Evolutionary conservation across 2,113 vertebrate genomes (phyloP), one percentile per base, ranked within the genome.

Genomic region (Carettochelys insculpta): DNA sequence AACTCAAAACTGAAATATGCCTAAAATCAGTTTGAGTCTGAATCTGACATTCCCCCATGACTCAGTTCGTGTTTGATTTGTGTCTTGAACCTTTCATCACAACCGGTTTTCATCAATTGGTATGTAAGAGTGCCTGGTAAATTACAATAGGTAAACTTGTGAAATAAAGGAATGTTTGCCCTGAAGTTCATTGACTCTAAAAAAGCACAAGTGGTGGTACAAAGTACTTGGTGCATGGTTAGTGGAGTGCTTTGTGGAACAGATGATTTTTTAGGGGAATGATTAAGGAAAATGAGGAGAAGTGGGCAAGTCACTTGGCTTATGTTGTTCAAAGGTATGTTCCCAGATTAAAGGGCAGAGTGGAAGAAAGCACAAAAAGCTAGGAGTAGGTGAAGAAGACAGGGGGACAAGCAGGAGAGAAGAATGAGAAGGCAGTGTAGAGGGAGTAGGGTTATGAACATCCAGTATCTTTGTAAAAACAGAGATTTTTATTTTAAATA

Each of bases 141-240:
- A 90, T 91, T 68, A 83, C 88, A 68, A 87, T 93, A 96, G 93
- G 88, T 96, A 77, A 89, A 95, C 90, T 80, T 89, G 84, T 53
- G 84, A 96, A 58, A 94, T 52, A 93, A 91, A 75, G 41, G 41
- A 77, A 91, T 91, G 9, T 95, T 88, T 95, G 84, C 94, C 96
- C 92, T 77, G 90, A 29, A 94, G 95, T 90, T 8, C 7, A 8
- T 94, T 86, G 94, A 71, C 80, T 95, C 91, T 54, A n/a, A 89
- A 90, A 91, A 95, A 68, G 93, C 93, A 80, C 77, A 68, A 95
- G 90, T 92, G 90, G 90, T 90, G 2, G 43, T n/a, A 94, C 84
- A 95, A 80, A 95, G 90, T 95, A 96, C 93, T 94, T 92, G 85
- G 86, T 95, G 58, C 80, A 86, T 41, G 91, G 90, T 91, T 92